Conservation (phyloP, 2,113 vertebrate species). For the Grus americana region DNA sequence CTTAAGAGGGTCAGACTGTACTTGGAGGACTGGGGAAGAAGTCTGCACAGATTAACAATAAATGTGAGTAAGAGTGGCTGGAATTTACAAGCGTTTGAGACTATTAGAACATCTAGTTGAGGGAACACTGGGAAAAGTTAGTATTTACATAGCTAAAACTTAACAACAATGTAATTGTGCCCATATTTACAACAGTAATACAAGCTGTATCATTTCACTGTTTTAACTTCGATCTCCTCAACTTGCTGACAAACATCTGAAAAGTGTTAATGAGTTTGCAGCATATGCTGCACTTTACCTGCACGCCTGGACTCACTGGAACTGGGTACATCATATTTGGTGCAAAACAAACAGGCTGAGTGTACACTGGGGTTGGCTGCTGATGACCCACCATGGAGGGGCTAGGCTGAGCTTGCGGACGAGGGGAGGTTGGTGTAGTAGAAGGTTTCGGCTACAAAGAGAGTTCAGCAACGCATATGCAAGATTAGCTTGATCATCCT, state of each 20-base stretch:
- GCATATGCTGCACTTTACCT: slow-evolving; percentile 76
- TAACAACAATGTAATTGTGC: neutral
- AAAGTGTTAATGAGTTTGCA: neutral
- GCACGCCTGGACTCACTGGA: slow-evolving; percentile 96
- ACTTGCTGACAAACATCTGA: neutral
- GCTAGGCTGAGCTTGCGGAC: slow-evolving; percentile 96
- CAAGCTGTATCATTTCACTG: neutral
- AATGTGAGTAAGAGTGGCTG: neutral
- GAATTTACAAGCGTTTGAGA: neutral
- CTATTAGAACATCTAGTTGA: neutral
- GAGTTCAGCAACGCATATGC: neutral
- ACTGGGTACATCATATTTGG: slow-evolving; percentile 97
- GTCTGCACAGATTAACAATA: neutral
- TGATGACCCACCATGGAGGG: slow-evolving; percentile 96
- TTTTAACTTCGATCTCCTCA: neutral
- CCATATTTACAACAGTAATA: neutral
- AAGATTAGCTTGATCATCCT: neutral
- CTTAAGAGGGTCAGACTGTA: neutral
- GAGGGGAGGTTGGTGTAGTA: slow-evolving; percentile 93
- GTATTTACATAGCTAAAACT: neutral
- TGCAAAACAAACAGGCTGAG: slow-evolving; percentile 94
- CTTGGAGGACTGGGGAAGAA: neutral
- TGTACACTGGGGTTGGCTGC: slow-evolving; percentile 89
- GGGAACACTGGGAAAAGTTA: neutral
- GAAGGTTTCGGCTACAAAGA: slow-evolving; percentile 91